These are phyloP conservation scores for Archips xylosteana DNA, from an alignment of 2,888 invertebrate species.

Conservation along the genomic window DNA sequence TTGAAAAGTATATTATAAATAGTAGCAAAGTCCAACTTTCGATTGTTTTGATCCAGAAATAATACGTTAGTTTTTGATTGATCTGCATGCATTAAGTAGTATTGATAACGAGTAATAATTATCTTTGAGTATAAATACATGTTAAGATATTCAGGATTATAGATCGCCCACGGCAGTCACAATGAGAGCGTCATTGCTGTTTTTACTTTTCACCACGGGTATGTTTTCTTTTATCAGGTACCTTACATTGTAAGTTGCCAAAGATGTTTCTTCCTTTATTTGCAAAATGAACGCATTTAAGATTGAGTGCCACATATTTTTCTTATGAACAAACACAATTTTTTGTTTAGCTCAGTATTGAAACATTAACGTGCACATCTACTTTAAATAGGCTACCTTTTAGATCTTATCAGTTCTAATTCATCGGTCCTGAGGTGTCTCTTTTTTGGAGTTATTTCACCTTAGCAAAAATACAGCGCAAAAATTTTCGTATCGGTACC, in stretches of 20 bases:
- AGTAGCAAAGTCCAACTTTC: neutral
- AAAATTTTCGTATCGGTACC: no score
- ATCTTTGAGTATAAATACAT: slow-evolving; percentile 22
- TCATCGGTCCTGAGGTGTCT: no score
- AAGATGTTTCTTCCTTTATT: neutral
- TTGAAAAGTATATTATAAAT: neutral
- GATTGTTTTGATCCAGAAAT: neutral
- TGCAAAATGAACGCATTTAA: no score
- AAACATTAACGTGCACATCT: no score
- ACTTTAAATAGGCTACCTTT: no score
- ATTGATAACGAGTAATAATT: slow-evolving; percentile 1
- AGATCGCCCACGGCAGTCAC: neutral
- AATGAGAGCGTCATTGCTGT: slow-evolving; percentile 27
- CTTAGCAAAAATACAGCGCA: no score
- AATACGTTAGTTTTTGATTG: slow-evolving; percentile 3
- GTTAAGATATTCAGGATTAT: neutral
- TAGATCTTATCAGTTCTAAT: no score
- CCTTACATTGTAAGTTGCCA: no score
- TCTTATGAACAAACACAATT: no score
- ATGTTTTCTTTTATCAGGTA: slow-evolving; percentile 1
- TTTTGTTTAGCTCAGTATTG: no score
- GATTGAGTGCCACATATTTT: no score
- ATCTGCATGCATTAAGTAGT: neutral
- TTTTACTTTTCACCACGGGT: slow-evolving; percentile 18
- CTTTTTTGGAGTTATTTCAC: no score